Base-by-base conservation (phyloP, 2,888 invertebrate species). In the Scaptodrosophila latifasciaeformis region DNA sequence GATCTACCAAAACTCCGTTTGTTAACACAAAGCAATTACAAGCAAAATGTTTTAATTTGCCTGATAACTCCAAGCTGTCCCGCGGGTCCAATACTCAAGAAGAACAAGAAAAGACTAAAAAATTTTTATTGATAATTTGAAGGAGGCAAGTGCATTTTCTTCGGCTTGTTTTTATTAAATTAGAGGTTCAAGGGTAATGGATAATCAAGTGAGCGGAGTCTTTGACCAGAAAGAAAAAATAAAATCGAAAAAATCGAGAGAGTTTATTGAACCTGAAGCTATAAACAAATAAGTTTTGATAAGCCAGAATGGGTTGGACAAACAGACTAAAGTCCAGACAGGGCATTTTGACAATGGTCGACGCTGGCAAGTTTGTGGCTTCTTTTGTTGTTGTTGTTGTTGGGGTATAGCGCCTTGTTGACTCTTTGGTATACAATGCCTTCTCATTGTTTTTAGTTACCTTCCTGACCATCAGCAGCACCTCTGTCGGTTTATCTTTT, bases 1-100 rank as follows among this genome's bases (percentile, higher is more conserved):
- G n/a, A n/a, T n/a, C n/a, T n/a, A n/a, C n/a, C n/a, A n/a, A n/a
- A n/a, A n/a, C n/a, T n/a, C n/a, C n/a, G n/a, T n/a, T n/a, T n/a
- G n/a, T n/a, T n/a, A n/a, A n/a, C n/a, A n/a, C n/a, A n/a, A n/a
- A 57, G 46, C 67, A 75, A 75, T 75, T 75, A 75, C 75, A 75
- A 80, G 78, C 75, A 65, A 68, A 75, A 75, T 75, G 78, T 75
- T 80, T 75, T 75, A 75, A 75, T 75, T 75, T 75, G 71, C n/a
- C 58, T 59, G 75, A 75, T 75, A 75, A 69, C 53, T 15, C 37
- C 7, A 4, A 27, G 34, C 37, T 13, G 45, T 56, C 56, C 56
- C 66, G 31, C 21, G 64, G 61, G 67, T 54, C 51, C 48, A 50
- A 64, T 48, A 37, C 40, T 49, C 40, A 34, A 19, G 6, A 21